Conservation (phyloP, 2,113 vertebrate species). For the Sebastes schlegelii region DNA sequence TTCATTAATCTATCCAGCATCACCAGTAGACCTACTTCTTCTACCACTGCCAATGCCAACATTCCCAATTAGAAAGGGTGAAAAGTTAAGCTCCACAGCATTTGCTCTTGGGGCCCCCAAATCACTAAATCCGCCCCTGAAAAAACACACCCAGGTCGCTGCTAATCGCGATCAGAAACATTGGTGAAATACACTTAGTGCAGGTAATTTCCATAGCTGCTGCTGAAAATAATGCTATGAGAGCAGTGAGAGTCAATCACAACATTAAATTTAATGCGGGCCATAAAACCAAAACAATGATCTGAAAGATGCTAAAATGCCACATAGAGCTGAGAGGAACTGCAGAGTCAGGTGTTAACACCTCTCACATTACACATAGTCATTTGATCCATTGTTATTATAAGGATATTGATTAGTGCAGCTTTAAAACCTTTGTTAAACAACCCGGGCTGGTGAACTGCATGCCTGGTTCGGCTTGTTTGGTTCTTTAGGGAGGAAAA, state of each 20-base stretch:
- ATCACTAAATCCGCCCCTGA: too few relatives aligned
- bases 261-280: neutral
- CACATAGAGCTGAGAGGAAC: neutral
- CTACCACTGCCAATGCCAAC: too few relatives aligned
- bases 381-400: neutral
- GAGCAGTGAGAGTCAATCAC: neutral
- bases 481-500: neutral
- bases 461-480: slow-evolving; percentile 27
- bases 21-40: too few relatives aligned
- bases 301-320: neutral
- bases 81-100: too few relatives aligned
- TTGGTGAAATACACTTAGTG: too few relatives aligned
- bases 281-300: slow-evolving; percentile 18
- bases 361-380: neutral
- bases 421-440: slow-evolving; percentile 17
- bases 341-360: neutral
- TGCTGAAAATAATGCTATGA: neutral
- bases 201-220: neutral
- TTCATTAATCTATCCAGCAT: too few relatives aligned
- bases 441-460: neutral
- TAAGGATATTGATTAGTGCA: neutral
- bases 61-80: too few relatives aligned
- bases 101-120: too few relatives aligned
- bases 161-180: too few relatives aligned
- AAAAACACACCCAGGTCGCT: too few relatives aligned